Evolutionary conservation across 2,113 vertebrate species (phyloP), one percentile per base, ranked within the genome.

Genomic region (Coregonus clupeaformis): DNA sequence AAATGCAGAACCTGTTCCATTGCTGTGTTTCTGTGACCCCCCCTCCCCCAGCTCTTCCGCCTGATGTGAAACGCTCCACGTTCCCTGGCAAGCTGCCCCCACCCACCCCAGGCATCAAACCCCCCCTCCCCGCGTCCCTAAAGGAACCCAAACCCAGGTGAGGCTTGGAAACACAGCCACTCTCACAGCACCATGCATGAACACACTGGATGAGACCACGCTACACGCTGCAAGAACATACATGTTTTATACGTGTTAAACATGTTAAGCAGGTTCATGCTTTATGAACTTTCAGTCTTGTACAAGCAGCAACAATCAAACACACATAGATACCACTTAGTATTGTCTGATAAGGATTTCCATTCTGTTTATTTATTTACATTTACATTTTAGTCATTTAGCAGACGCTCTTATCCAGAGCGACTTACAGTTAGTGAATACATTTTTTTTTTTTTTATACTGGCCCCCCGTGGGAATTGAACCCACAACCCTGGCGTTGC

Each of bases 131-230:
- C 1, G 22, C n/a, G 0, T 68, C 55, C 73, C 25, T 84, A 32
- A 92, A 89, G 74, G 88, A 92, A 57, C 30, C 55, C 25, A 91
- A 89, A 76, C 52, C 69, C 62, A 88, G 86, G 92, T 91, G 57
- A 60, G n/a, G 18, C 49, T 60, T 22, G n/a, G 57, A 5, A 18
- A 52, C 49, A 16, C 36, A 42, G 36, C 2, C 36, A 42, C 36
- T 12, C 36, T 55, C 52, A 55, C 52, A 18, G 52, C 52, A 55
- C 52, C 6, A 20, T 55, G 18, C 13, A 55, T 20, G 5, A 20
- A 42, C 36, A 42, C 36, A 42, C 36, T 42, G 36, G 9, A 55
- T 62, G 9, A 62, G 60, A 62, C 9, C 22, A 62, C 2, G 60
- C 22, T 62, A 62, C 4, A 62, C 22, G 22, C 20, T 62, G 60